phyloP scores from a whole-genome alignment of 2,113 vertebrate genomes.

The Coracopsis vasa region DNA sequence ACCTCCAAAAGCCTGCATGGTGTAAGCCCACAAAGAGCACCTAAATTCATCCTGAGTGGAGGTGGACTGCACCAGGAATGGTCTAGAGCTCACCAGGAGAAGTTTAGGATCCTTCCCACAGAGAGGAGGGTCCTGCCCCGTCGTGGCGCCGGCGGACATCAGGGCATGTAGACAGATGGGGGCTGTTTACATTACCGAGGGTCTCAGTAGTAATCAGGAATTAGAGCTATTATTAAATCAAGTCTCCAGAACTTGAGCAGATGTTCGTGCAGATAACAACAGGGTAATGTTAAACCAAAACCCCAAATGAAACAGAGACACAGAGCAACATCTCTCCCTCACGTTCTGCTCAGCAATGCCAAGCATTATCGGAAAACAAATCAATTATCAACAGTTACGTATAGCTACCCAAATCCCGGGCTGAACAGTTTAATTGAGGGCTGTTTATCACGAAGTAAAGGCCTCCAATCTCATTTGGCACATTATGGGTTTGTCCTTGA shows the following conservation, averaged over 20 bases:
- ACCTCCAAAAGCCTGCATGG: neutral
- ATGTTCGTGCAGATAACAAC: neutral
- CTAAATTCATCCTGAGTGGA: fast-evolving
- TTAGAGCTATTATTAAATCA: conserved; percentile 48
- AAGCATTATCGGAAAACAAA: neutral
- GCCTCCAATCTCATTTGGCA: neutral
- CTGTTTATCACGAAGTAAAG: neutral
- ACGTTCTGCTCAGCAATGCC: neutral
- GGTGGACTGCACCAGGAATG: neutral
- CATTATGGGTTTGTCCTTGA: neutral
- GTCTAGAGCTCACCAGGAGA: neutral
- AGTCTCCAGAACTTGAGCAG: conserved; percentile 25
- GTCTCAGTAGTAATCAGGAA: conserved; percentile 6
- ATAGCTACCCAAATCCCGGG: neutral
- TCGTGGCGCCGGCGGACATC: fast-evolving
- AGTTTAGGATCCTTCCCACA: neutral
- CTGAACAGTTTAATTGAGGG: neutral
- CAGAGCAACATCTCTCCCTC: neutral
- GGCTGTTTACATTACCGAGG: neutral
- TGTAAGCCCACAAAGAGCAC: neutral
- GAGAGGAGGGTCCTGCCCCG: neutral
- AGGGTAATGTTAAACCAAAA: conserved; percentile 53
- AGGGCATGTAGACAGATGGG: conserved; percentile 7
- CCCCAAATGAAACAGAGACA: neutral
- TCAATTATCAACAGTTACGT: neutral